phyloP scores from a whole-genome alignment of 92 coral and sea anemone genomes.

The Porites lobata region DNA sequence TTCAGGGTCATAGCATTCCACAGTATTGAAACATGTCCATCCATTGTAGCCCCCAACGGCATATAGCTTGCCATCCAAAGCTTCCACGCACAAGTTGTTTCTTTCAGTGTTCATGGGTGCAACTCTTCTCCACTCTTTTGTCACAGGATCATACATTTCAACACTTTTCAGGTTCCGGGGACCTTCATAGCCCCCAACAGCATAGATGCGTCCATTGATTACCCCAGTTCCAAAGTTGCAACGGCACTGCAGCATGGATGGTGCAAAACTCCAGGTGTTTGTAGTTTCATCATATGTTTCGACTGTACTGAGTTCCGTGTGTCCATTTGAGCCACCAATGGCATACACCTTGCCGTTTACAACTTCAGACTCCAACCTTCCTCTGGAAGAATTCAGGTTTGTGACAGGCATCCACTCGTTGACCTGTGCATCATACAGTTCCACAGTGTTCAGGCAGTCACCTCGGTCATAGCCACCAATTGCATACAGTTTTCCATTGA shows the following conservation, averaged over 20 bases:
- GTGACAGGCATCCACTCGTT: conserved; percentile 95
- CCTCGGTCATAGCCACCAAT: conserved; percentile 99
- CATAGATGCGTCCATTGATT: conserved; percentile 73
- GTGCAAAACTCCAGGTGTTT: conserved; percentile 78
- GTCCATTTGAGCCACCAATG: conserved; percentile 96
- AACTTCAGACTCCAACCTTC: conserved; percentile 83
- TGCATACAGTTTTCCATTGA: conserved; percentile 89
- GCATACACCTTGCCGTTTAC: conserved; percentile 88
- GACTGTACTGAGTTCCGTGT: conserved; percentile 83
- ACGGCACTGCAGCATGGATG: conserved; percentile 89
- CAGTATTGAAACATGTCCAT: conserved; percentile 93
- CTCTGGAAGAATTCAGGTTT: conserved; percentile 82
- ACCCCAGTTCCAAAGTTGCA: conserved; percentile 93
- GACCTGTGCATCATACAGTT: conserved; percentile 80
- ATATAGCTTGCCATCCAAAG: conserved; percentile 88
- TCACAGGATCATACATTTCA: conserved; percentile 78
- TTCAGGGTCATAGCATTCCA: conserved; percentile 89
- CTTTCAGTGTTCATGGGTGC: conserved; percentile 90
- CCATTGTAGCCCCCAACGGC: conserved; percentile 97
- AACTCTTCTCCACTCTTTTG: conserved; percentile 74
- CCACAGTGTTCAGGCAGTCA: conserved; percentile 90
- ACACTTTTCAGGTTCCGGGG: conserved; percentile 84
- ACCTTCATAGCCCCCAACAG: conserved; percentile 92
- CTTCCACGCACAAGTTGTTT: conserved; percentile 88
- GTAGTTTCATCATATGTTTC: conserved; percentile 86